Base-by-base conservation (phyloP, 1,140 invertebrate species). In the Drosophila neocordata region DNA sequence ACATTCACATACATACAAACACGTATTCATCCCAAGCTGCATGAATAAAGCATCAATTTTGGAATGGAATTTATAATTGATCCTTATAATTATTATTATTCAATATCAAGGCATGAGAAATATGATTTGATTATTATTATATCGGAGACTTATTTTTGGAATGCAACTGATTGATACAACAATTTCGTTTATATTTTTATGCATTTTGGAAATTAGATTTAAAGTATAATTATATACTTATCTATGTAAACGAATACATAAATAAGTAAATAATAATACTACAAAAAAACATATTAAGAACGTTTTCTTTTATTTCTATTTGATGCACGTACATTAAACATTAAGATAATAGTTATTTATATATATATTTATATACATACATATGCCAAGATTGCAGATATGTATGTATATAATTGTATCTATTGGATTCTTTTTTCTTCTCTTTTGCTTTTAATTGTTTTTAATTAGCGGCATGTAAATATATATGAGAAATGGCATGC, bases 61-160 rank as follows among this genome's bases (percentile, higher is more conserved):
- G 8, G 53, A 13, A 56, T 35, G 53, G 6, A 34, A 18, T 12
- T 15, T 11, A 53, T 6, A 18, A 31, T 4, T 12, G 9, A 24
- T 15, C 13, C 22, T 4, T 24, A 24, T n/a, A n/a, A n/a, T 34
- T 20, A 4, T 51, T 51, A 12, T 27, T 1, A 35, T 48, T 48
- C n/a, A 11, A n/a, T 38, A 38, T 13, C n/a, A 12, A 13, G 5
- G 53, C 53, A 56, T 35, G 53, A 34, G 7, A 4, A 12, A 56
- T 55, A 56, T 55, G 9, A 55, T 15, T 52, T 24, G 7, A 31
- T 18, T 34, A 5, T 12, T 34, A 11, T 56, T 35, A 12, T 56
- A 34, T 35, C 53, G 53, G 53, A 56, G 53, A 56, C 53, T 56
- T 55, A 15, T 18, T 34, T 56, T 56, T 56, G 8, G 2, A 56